Base-by-base conservation (phyloP, 2,113 vertebrate species). In the Megalops atlanticus region DNA sequence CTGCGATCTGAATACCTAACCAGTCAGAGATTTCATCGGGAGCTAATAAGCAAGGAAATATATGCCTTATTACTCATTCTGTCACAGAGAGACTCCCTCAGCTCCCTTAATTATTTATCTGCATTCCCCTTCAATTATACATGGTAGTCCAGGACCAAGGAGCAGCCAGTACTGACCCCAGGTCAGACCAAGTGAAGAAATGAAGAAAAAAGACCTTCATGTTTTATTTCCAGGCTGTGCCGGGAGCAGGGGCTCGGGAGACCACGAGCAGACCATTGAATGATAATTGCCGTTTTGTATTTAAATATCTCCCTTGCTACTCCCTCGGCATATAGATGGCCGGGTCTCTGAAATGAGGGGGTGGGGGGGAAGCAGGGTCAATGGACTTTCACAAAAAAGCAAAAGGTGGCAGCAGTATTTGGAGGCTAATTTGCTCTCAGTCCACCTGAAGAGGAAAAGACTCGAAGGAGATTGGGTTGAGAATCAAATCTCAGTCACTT, bases 91-190 rank as follows among this genome's bases (percentile, higher is more conserved):
- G 27, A 18, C 2, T 78, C 78, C 81, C 79, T 73, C 82, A n/a
- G 4, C 24, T 81, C 82, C 86, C 85, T 93, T 88, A 89, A 93
- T 92, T 90, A 93, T 93, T 93, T 89, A 93, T 92, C 86, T 85
- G 84, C 92, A 91, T 93, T 91, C 87, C 81, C 82, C 43, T 81
- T 93, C 85, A 87, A 90, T 93, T 91, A 92, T 92, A 86, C 84
- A 92, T 85, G 86, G 80, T 69, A 84, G 89, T 84, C 84, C 84
- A 76, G 81, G 91, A 90, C 86, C 88, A 92, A 89, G 91, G 90
- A 88, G 92, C 90, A 90, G 74, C 69, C 75, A 82, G 74, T 75
- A 77, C 81, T 86, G 86, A 90, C 89, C 88, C 90, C 84, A 80
- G 87, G 85, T 85, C 80, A 83, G 88, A 79, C 89, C 90, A 89